Base-by-base conservation (phyloP, 2,797 vertebrate genomes). In the Hapalemur alaotrensis region DNA sequence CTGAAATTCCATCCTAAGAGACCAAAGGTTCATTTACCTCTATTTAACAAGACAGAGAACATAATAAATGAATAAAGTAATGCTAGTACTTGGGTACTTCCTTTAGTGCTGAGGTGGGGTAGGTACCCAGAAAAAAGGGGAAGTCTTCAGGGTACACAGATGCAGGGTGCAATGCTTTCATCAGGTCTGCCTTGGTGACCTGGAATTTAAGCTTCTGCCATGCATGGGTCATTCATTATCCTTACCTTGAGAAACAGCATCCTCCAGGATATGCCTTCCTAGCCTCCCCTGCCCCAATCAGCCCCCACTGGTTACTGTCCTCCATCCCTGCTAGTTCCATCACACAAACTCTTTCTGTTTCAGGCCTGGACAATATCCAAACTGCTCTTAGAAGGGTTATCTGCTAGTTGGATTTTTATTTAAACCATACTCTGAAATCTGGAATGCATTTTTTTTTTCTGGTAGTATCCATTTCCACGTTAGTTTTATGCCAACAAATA, bases 401-500 rank as follows among this genome's bases (percentile, higher is more conserved):
- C 67, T 81, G 67, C 70, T 92, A 79, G 57, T 17, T 80, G 41
- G 52, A 83, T 63, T 85, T 70, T 79, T 83, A 78, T 85, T 89
- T 83, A 90, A 95, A n/a, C 1, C 17, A 78, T 10, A 52, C 6
- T 91, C 7, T 93, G 54, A 67, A 92, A 85, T 85, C 30, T 38
- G 85, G 78, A 69, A 69, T 81, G 5, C 20, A 69, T 15, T 79
- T 50, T 38, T 38, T 38, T 54, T 41, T 41, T 54, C 7, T 73
- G 84, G 43, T 59, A 92, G 35, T 67, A 25, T 54, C 46, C 23
- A 61, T 93, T 92, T 95, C 82, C 67, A 89, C 70, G 63, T 86
- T 46, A 86, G 48, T 63, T 80, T 59, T 81, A 41, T 35, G 69
- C 23, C 69, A 70, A 82, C 43, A 92, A 92, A 93, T 11, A 95